Conservation (phyloP, 2,113 vertebrate species). For the Barnardius zonarius region DNA sequence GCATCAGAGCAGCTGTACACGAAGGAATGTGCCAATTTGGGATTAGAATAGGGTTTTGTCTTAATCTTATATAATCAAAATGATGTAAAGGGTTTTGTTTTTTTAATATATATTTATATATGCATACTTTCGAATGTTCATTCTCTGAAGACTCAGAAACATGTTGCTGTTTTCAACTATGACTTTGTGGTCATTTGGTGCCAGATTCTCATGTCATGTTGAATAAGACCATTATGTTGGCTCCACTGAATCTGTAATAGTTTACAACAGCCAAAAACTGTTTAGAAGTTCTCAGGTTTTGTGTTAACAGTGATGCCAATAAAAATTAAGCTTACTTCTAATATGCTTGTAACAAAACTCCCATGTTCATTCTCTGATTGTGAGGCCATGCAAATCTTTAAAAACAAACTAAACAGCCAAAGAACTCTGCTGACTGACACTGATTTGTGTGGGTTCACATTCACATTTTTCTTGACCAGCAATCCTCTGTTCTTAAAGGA, state of each 20-base stretch:
- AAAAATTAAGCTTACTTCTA: neutral
- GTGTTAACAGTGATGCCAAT: neutral
- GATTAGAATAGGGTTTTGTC: neutral
- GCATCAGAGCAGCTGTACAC: neutral
- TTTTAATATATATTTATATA: neutral
- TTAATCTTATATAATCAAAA: neutral
- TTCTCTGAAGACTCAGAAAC: neutral
- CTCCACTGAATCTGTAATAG: neutral
- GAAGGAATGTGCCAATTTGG: neutral
- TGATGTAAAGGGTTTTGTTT: neutral
- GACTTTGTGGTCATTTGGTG: neutral
- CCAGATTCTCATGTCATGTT: neutral
- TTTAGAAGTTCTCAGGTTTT: neutral
- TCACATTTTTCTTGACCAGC: neutral
- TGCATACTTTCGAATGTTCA: neutral
- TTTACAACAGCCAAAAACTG: neutral
- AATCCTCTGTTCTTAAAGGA: neutral
- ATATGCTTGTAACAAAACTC: neutral
- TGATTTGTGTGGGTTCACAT: neutral
- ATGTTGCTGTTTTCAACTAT: neutral
- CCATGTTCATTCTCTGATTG: fast-evolving
- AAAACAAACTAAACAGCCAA: neutral
- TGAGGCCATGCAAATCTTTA: neutral
- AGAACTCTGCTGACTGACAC: neutral
- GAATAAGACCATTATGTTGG: neutral